Conservation (phyloP, 1,140 invertebrate genomes). For the Micrasema minimum region DNA sequence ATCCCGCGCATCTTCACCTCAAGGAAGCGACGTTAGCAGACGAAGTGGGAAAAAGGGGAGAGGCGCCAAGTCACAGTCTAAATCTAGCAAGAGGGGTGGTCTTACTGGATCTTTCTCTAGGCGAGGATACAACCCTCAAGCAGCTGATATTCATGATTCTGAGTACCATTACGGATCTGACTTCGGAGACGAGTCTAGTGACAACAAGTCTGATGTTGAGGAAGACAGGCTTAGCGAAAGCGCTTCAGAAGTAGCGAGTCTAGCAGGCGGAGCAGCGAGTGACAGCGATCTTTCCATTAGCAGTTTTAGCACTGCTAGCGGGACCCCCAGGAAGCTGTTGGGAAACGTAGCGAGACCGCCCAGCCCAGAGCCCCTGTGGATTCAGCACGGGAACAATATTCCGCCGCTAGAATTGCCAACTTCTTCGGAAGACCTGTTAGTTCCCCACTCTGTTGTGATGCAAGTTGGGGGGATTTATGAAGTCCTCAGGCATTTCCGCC, state of each 20-base stretch:
- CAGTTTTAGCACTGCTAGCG: slow-evolving; percentile 77
- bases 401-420: slow-evolving; percentile 82
- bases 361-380: slow-evolving; percentile 88
- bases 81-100: slow-evolving; percentile 70
- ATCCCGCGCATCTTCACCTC: slow-evolving; percentile 79
- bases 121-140: slow-evolving; percentile 78
- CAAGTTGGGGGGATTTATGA: slow-evolving; percentile 90
- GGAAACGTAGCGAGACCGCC: slow-evolving; percentile 71
- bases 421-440: slow-evolving; percentile 90
- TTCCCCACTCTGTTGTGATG: slow-evolving; percentile 83
- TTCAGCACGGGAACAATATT: slow-evolving; percentile 82
- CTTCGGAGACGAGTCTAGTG: slow-evolving; percentile 86
- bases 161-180: slow-evolving; percentile 92
- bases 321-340: slow-evolving; percentile 68
- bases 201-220: slow-evolving; percentile 78
- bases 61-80: slow-evolving; percentile 68
- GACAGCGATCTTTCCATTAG: slow-evolving; percentile 87
- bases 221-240: slow-evolving; percentile 78
- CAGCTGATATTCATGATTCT: slow-evolving; percentile 81
- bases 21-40: slow-evolving; percentile 75
- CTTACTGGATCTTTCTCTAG: slow-evolving; percentile 69
- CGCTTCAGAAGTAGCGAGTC: slow-evolving; percentile 73
- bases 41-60: slow-evolving; percentile 70
- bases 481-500: slow-evolving; percentile 90
- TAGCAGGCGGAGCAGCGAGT: slow-evolving; percentile 72